A percentile compares a stretch with the other conserved stretches of the same genome.
Conservation (phyloP, 2,888 invertebrate genomes). For the Trachelus stipa region DNA sequence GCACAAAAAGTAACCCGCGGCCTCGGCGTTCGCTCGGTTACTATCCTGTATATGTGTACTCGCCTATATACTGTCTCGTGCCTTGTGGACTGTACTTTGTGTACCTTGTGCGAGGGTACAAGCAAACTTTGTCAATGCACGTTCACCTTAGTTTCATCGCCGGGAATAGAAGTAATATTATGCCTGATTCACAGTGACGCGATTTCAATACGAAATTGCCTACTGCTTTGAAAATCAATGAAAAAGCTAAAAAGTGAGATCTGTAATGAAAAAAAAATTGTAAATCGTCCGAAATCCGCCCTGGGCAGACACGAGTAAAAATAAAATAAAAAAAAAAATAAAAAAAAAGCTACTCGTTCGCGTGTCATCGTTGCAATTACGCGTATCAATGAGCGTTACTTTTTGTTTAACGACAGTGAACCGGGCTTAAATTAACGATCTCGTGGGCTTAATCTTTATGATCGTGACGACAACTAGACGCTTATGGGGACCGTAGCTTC, state of each 20-base stretch:
- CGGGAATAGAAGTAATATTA: not conserved
- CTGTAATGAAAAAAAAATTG: no score
- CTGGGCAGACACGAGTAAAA: not conserved
- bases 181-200: not conserved
- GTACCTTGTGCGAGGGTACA: not conserved
- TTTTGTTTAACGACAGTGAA: constrained; percentile 13
- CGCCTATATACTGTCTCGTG: not conserved
- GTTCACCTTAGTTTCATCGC: not conserved
- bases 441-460: constrained; percentile 21
- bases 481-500: constrained; percentile 9
- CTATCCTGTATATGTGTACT: not conserved
- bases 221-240: not conserved
- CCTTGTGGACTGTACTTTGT: not conserved
- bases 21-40: constrained; percentile 22
- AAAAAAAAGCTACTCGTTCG: not conserved
- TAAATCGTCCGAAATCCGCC: not conserved
- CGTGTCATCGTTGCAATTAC: constrained; percentile 2
- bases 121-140: not conserved
- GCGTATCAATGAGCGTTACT: constrained; percentile 8
- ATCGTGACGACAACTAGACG: constrained; percentile 18
- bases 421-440: constrained; percentile 21
- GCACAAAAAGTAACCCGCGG: constrained; percentile 54
- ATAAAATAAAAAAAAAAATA: not conserved
- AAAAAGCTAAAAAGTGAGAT: not conserved
- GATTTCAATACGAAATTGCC: not conserved